phyloP scores from a whole-genome alignment of 1,140 invertebrate genomes.

The Temnothorax curvispinosus region DNA sequence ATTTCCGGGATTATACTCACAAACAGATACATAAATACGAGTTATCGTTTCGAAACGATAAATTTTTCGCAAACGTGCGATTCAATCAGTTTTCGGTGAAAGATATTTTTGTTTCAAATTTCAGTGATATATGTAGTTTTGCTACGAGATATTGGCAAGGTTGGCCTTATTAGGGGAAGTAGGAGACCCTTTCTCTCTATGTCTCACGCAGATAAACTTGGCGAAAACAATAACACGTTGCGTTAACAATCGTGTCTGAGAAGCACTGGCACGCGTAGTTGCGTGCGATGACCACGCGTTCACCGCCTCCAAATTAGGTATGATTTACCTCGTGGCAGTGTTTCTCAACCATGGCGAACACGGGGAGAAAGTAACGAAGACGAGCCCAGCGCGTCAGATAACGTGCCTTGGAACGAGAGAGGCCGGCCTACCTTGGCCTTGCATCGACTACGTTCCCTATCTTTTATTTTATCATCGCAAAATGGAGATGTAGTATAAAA shows the following conservation, averaged over 20 bases:
- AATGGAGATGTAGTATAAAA: neutral
- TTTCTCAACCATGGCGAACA: slow-evolving; percentile 67
- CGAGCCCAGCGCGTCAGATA: neutral
- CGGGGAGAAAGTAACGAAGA: neutral
- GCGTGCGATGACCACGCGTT: slow-evolving; percentile 75
- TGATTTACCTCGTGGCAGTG: slow-evolving; percentile 80
- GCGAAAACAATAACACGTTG: neutral
- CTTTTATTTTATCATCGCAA: neutral
- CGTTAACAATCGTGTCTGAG: slow-evolving; percentile 53
- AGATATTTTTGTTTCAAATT: neutral
- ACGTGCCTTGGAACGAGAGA: neutral
- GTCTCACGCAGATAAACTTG: neutral
- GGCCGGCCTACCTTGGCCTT: neutral
- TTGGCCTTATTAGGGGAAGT: neutral
- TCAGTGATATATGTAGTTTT: neutral
- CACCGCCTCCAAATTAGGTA: slow-evolving; percentile 81
- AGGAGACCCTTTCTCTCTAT: neutral
- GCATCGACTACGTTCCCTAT: neutral
- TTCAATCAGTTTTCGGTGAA: neutral
- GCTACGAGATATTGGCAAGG: neutral
- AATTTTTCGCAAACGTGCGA: neutral
- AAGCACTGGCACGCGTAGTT: slow-evolving; percentile 75
- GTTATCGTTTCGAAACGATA: neutral
- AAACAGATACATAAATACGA: neutral
- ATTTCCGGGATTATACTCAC: neutral